phyloP scores from a whole-genome alignment of 2,797 vertebrate species.

The Epinephelus coioides region DNA sequence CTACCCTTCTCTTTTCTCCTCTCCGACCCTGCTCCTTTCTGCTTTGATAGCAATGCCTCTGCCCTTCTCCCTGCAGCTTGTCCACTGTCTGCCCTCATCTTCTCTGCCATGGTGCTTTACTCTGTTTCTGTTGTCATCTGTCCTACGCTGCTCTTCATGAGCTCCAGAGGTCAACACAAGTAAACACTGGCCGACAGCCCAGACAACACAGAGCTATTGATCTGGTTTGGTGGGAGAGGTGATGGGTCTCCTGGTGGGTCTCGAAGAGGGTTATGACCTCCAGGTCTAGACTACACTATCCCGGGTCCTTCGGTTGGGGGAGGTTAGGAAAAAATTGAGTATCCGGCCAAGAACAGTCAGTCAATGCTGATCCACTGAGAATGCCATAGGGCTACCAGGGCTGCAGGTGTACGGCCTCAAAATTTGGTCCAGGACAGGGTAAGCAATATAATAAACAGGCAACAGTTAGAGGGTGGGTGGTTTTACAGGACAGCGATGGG shows the following conservation, averaged over 20 bases:
- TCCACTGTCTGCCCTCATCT: conserved; percentile 57
- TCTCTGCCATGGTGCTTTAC: conserved; percentile 49
- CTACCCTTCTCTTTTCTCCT: conserved; percentile 48
- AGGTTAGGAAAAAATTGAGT: conserved; percentile 40
- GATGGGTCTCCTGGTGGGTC: conserved; percentile 62
- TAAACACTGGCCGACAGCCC: conserved; percentile 73
- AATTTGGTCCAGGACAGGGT: conserved; percentile 1
- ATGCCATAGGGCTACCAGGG: conserved; percentile 7
- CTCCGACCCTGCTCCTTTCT: conserved; percentile 47
- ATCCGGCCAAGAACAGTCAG: conserved; percentile 31
- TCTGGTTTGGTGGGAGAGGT: conserved; percentile 67
- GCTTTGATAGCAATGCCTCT: conserved; percentile 61
- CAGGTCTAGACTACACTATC: conserved; percentile 52
- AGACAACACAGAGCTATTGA: conserved; percentile 75
- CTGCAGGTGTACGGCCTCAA: conserved; percentile 32
- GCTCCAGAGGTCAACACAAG: conserved; percentile 72
- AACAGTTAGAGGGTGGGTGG: neutral
- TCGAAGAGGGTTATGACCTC: conserved; percentile 65
- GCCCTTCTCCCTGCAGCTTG: conserved; percentile 51
- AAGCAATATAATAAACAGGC: neutral
- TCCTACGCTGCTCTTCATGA: conserved; percentile 56
- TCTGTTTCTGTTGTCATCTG: conserved; percentile 62
- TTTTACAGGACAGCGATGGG: neutral
- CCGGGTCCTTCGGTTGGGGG: conserved; percentile 35
- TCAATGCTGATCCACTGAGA: conserved; percentile 39